These are phyloP conservation scores for Philypnodon macrostomus DNA, from an alignment of 2,797 vertebrate species.

Conservation along the genomic window DNA sequence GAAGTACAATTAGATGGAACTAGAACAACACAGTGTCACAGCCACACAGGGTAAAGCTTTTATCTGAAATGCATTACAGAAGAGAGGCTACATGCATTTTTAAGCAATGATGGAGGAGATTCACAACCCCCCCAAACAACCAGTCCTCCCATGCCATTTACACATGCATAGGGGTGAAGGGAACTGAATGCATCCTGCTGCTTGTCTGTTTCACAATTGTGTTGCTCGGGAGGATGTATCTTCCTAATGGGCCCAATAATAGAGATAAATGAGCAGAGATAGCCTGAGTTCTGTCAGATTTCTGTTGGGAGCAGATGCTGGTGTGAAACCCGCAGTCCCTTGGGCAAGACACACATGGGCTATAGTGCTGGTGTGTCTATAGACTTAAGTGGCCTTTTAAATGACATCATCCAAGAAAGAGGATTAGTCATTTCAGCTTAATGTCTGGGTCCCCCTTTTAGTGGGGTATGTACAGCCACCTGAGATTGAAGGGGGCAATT, in stretches of 20 bases:
- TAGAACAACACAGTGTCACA: slow-evolving; percentile 10
- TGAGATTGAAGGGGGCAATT: neutral
- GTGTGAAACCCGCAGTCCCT: slow-evolving; percentile 47
- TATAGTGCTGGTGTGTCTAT: slow-evolving; percentile 31
- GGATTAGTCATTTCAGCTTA: slow-evolving; percentile 21
- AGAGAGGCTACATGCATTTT: slow-evolving; percentile 24
- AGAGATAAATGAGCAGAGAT: slow-evolving; percentile 53
- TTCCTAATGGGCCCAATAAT: slow-evolving; percentile 45
- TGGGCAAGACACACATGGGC: slow-evolving; percentile 44
- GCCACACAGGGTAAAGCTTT: slow-evolving; percentile 16
- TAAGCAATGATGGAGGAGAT: slow-evolving; percentile 12
- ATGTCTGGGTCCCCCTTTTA: neutral
- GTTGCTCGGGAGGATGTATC: slow-evolving; percentile 5
- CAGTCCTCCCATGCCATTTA: slow-evolving; percentile 9
- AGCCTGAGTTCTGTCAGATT: slow-evolving; percentile 18
- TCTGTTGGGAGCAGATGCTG: slow-evolving; percentile 58
- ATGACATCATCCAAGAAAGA: slow-evolving; percentile 42
- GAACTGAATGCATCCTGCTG: neutral
- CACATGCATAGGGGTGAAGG: slow-evolving; percentile 1
- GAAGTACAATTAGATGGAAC: slow-evolving; percentile 11
- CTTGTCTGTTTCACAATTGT: neutral
- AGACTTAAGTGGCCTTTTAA: slow-evolving; percentile 53
- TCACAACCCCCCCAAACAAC: neutral
- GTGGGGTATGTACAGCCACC: neutral
- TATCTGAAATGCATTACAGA: slow-evolving; percentile 5